Evolutionary conservation across 2,113 vertebrate species (phyloP), one percentile per base, ranked within the genome.

Genomic region (Meleagris gallopavo): DNA sequence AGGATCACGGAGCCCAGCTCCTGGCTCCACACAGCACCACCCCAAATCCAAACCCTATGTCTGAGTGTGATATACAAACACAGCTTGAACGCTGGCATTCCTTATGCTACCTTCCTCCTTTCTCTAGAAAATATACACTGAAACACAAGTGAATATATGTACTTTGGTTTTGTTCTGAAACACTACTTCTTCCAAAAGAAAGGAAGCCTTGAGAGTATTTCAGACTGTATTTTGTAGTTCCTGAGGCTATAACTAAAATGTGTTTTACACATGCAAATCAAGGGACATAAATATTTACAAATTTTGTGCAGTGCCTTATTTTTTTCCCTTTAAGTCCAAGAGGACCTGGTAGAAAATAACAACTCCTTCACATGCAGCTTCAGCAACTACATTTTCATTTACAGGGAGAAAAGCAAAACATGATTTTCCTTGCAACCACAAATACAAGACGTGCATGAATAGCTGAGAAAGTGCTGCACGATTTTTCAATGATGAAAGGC

Each of bases 191-290:
- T 45, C 38, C 76, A 50, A 58, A 81, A 87, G 66, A 72, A 60
- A 74, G 5, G 22, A 76, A 88, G 34, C 13, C 57, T 50, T 40
- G 36, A 83, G 43, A 69, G 34, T 65, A 78, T 75, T 92, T 94
- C 74, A 75, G 29, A 58, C 11, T 62, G 20, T 45, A 64, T 71
- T 90, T 88, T 86, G 67, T 21, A 81, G 65, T 86, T 93, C 32
- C 55, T 95, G 69, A 60, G 71, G 50, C 69, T 90, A 19, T 71
- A 91, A 93, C 19, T 77, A 60, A 81, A 92, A 66, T 43, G 0
- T 4, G 2, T 93, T 95, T 83, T 76, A 50, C 24, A 22, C 41
- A 76, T 64, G 45, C 89, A 95, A 89, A 95, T 95, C 82, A 86
- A 30, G 78, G 41, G 25, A 77, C 76, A 46, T 20, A 80, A 86